These are phyloP conservation scores for Orthosia gothica DNA, from an alignment of 2,888 invertebrate species.

Conservation along the genomic window DNA sequence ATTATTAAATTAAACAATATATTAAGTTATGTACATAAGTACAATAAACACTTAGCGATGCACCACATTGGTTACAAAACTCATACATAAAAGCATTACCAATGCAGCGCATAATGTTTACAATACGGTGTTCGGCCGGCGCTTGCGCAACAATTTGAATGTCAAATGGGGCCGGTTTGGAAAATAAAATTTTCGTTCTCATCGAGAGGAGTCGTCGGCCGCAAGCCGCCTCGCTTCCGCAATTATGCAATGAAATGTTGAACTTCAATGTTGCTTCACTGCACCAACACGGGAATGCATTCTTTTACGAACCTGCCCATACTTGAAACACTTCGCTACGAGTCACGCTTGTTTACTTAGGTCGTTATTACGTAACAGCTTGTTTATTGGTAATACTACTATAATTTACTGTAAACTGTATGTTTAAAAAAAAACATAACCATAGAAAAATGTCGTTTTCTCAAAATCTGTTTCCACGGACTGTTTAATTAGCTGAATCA, in stretches of 20 bases:
- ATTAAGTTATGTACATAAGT: conserved; percentile 46
- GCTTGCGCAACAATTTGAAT: conserved; percentile 85
- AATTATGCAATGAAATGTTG: conserved; percentile 85
- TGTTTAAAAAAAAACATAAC: neutral
- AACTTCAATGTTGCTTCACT: conserved; percentile 79
- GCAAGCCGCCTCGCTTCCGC: conserved; percentile 77
- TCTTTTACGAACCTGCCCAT: conserved; percentile 48
- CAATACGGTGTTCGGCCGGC: conserved; percentile 71
- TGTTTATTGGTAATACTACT: neutral
- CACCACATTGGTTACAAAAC: conserved; percentile 74
- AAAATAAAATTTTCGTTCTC: conserved; percentile 82
- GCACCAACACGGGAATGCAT: conserved; percentile 67
- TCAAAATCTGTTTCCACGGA: neutral
- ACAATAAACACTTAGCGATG: conserved; percentile 68
- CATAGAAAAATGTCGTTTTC: neutral
- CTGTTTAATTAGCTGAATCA: neutral
- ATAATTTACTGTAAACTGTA: neutral
- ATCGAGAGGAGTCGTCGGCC: conserved; percentile 78
- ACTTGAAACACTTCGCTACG: conserved; percentile 39
- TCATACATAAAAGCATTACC: conserved; percentile 78
- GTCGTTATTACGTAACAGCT: neutral
- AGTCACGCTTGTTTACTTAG: conserved; percentile 16
- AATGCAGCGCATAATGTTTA: conserved; percentile 78
- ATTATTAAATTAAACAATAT: conserved; percentile 24
- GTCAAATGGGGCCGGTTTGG: conserved; percentile 83